Evolutionary conservation across 2,888 invertebrate species (phyloP), one percentile per base, ranked within the genome.

Genomic region (Melanostoma mellinum): DNA sequence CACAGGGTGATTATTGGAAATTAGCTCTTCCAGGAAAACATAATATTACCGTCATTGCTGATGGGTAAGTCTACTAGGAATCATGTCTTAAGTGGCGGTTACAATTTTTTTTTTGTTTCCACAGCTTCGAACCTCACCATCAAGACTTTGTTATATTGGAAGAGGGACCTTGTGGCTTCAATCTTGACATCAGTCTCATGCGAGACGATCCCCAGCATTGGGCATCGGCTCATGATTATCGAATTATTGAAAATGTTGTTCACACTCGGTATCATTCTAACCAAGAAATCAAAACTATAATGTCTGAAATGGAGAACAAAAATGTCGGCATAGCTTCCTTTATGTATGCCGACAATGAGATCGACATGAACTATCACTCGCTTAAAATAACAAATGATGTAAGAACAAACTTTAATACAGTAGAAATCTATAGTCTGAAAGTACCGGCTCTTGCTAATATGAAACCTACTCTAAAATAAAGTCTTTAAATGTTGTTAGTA

Each of bases 1-100:
- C 89, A 5, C 92, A 93, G 81, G 99, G 99, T 0, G 99, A 99
- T 92, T 99, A 96, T 91, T 99, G 97, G 97, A 93, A 98, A 36
- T 91, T 99, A 35, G 92, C 99, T 5, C 89, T 95, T 9, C 98
- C 99, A 0, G 99, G 98, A 30, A 93, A 91, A 4, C 98, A 99
- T 89, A 95, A 95, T 86, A 89, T 99, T 50, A 96, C 95, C 4
- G 95, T 94, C 0, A 92, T 92, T 65, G 95, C 95, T 35, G 90
- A 93, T 65, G 96, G 96, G 93, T 96, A 91, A n/a, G n/a, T 8
- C 53, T 42, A 30, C 4, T 33, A 9, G 0, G 4, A n/a, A 20
- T 30, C n/a, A 6, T n/a, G 50, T 50, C 3, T 65, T 65, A n/a
- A 3, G 42, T 8, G 35, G 40, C 9, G 32, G 3, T 20, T 33